These are phyloP conservation scores for Eupithecia exiguata DNA, from an alignment of 2,888 invertebrate species.

Conservation along the genomic window DNA sequence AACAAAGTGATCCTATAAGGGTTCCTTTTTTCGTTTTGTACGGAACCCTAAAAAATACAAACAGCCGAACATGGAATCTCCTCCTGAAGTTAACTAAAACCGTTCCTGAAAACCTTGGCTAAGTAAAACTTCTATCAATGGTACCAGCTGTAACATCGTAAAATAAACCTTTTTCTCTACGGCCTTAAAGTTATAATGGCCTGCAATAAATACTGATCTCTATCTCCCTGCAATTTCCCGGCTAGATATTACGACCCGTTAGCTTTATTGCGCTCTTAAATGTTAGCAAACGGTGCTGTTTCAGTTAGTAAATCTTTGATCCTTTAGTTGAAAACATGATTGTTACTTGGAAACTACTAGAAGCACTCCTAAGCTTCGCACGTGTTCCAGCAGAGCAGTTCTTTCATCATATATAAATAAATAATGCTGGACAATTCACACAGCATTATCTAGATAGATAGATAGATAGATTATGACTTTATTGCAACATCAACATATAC, in stretches of 20 bases:
- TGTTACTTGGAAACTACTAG: background rate
- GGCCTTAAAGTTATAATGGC: slow-evolving; percentile 20
- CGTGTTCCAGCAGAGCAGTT: too few species aligned
- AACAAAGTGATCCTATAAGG: too few species aligned
- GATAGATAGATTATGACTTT: too few species aligned
- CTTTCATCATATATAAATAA: too few species aligned
- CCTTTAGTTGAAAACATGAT: background rate
- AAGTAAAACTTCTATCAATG: background rate
- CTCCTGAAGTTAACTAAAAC: background rate
- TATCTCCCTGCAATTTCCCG: slow-evolving; percentile 21
- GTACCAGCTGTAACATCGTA: slow-evolving; percentile 2
- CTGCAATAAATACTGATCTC: slow-evolving; percentile 22
- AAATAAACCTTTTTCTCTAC: slow-evolving; percentile 11
- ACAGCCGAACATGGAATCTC: too few species aligned
- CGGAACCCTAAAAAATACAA: too few species aligned
- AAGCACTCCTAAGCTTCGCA: background rate
- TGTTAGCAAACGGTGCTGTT: background rate
- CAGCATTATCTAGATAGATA: too few species aligned
- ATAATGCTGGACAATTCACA: too few species aligned
- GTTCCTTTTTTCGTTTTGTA: too few species aligned
- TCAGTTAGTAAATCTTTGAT: background rate
- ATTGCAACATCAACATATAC: too few species aligned
- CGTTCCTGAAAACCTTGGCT: background rate
- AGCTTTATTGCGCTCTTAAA: slow-evolving; percentile 19
- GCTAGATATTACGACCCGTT: slow-evolving; percentile 6